Percentiles rank a stretch among this genome's conserved stretches.
Evolutionary conservation across 2,888 invertebrate genomes (phyloP).

Genomic region (Patella caerulea): DNA sequence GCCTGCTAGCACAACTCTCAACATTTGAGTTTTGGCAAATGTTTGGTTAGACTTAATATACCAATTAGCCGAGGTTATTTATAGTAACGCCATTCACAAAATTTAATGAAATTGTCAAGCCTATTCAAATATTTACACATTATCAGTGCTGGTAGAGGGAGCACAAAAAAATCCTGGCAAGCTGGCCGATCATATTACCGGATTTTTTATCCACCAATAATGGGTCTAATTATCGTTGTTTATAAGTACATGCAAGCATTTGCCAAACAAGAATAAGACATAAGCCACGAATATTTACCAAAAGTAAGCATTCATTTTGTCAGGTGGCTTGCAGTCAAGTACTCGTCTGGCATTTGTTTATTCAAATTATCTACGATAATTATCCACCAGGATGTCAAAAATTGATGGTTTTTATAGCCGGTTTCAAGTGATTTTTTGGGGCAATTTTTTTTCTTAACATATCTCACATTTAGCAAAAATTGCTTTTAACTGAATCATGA

Average conservation of each 20-base stretch:
- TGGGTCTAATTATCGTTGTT: neutral
- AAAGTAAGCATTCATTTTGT: slow-evolving; percentile 14
- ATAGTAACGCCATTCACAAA: neutral
- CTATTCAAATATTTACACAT: neutral
- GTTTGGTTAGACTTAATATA: slow-evolving; percentile 3
- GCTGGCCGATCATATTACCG: too few species aligned
- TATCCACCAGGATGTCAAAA: too few species aligned
- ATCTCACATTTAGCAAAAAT: too few species aligned
- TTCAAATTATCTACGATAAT: slow-evolving; percentile 13
- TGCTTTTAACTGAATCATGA: too few species aligned
- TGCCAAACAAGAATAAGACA: neutral
- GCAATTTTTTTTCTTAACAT: too few species aligned
- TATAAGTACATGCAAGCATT: neutral
- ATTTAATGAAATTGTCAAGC: neutral
- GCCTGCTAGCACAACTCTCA: too few species aligned
- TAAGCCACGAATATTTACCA: neutral
- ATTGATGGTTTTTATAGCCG: too few species aligned
- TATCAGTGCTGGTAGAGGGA: neutral
- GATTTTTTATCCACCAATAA: neutral
- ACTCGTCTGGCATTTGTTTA: slow-evolving; percentile 24
- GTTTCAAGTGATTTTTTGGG: too few species aligned
- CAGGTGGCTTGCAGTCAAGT: slow-evolving; percentile 16
- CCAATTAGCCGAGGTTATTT: neutral
- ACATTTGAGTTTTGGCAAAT: neutral
- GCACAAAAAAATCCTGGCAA: neutral